Percentiles rank a stretch among this genome's conserved stretches.
Evolutionary conservation across 1,140 invertebrate genomes (phyloP).

Genomic region (Venturia canescens): DNA sequence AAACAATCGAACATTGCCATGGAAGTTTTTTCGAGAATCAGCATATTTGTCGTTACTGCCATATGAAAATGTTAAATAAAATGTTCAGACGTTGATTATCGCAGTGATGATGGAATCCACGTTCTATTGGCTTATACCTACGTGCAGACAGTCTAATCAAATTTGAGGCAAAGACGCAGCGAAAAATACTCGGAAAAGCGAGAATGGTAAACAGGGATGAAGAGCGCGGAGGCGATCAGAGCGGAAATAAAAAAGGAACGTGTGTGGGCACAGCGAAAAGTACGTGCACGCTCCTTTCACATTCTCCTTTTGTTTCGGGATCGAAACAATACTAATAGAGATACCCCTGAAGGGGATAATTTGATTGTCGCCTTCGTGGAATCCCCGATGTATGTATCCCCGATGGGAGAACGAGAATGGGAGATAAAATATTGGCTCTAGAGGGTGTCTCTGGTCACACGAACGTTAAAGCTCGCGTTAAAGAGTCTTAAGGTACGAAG

Average conservation of each 20-base stretch:
- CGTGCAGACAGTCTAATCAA: too few relatives aligned
- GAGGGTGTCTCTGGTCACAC: too few relatives aligned
- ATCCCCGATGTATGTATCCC: not conserved
- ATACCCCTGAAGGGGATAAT: slow-evolving; percentile 39
- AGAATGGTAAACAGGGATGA: not conserved
- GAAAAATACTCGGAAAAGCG: not conserved
- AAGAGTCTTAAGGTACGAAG: too few relatives aligned
- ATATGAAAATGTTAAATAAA: too few relatives aligned
- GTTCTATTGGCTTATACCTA: too few relatives aligned
- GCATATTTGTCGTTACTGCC: too few relatives aligned
- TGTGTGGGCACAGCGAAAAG: too few relatives aligned
- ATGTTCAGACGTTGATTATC: too few relatives aligned
- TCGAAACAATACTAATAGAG: slow-evolving; percentile 40
- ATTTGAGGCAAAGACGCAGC: not conserved
- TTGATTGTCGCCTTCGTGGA: slow-evolving; percentile 35
- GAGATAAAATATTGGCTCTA: not conserved
- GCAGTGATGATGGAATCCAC: too few relatives aligned
- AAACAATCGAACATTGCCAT: too few relatives aligned
- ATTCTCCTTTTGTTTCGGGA: slow-evolving; percentile 30
- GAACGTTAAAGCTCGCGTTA: not conserved
- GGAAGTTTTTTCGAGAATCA: too few relatives aligned
- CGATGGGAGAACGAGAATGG: not conserved
- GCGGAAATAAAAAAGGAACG: slow-evolving; percentile 7
- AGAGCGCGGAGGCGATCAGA: too few relatives aligned
- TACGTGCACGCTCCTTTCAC: slow-evolving; percentile 19